Base-by-base conservation (phyloP, 2,797 vertebrate genomes). In the Silurus aristotelis region DNA sequence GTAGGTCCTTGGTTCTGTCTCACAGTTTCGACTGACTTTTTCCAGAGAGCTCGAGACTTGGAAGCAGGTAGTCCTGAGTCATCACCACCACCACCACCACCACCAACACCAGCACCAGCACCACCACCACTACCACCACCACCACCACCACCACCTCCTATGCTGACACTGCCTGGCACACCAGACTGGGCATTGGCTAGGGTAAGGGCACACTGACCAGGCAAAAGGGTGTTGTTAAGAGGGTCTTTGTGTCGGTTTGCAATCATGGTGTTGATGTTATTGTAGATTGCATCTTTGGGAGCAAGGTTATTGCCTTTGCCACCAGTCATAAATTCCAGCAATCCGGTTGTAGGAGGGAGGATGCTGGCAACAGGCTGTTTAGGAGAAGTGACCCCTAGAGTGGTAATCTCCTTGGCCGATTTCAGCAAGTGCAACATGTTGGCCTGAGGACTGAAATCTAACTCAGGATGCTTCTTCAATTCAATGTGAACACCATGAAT, bases 401-500 rank as follows among this genome's bases (percentile, higher is more conserved):
- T 94, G 83, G 97, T 97, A 76, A 98, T 96, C 90, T 98, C 97
- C 91, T 99, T 99, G 2, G 98, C 97, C 0, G 98, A 96, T 92
- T 97, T 96, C 66, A 99, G 94, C 79, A 99, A 94, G 91, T 99
- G 98, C 89, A 99, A 89, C 97, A 99, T 99, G 92, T 99, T 99
- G 84, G 96, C 97, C 93, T 99, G 98, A 86, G 98, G 98, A 88
- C 95, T 95, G 91, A 99, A 96, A 90, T 93, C 96, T 88, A 99
- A 95, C 90, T 97, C 97, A 0, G 97, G 97, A 0, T 96, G 91
- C 89, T 98, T 99, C 90, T 98, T 99, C 92, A 99, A 97, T 80
- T 99, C 98, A 76, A 97, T 98, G 77, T 99, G 97, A 19, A 99
- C 97, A 0, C 98, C 98, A 0, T 99, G 98, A 90, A 99, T 99